phyloP scores from a whole-genome alignment of 2,797 vertebrate species.

The Crocodylus rhombifer region DNA sequence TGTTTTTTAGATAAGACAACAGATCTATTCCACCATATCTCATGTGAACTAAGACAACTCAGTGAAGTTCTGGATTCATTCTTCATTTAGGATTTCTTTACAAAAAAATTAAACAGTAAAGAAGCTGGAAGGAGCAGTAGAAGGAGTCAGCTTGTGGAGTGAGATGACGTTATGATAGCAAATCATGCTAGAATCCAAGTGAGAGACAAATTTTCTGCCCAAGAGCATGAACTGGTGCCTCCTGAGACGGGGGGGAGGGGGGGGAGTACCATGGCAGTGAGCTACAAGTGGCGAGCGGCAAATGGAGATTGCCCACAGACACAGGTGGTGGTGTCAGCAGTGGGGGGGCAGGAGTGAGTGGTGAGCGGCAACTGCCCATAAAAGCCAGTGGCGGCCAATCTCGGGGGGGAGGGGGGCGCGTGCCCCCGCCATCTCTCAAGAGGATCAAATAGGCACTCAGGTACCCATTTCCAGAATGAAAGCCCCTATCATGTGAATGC shows the following conservation, averaged over 20 bases:
- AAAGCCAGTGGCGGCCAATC: too few species aligned
- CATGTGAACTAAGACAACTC: neutral
- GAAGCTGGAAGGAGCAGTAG: neutral
- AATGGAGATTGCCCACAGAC: too few species aligned
- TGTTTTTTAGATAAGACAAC: neutral
- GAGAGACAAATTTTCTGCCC: neutral
- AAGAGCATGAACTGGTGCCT: neutral
- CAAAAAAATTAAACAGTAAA: neutral
- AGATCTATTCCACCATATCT: neutral
- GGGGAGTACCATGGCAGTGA: too few species aligned
- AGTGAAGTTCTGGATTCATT: neutral
- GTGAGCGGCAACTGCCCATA: too few species aligned
- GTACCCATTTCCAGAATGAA: too few species aligned
- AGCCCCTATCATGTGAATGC: neutral
- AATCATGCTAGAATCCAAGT: constrained; percentile 16
- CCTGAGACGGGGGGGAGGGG: too few species aligned
- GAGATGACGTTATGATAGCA: neutral
- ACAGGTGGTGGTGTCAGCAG: too few species aligned
- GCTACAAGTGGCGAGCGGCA: too few species aligned
- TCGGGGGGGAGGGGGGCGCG: too few species aligned
- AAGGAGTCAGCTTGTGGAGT: neutral
- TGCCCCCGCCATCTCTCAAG: too few species aligned
- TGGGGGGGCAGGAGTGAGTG: too few species aligned
- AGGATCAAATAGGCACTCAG: too few species aligned
- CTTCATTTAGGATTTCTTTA: neutral